These are phyloP conservation scores for Artibeus jamaicensis DNA, from an alignment of 2,797 vertebrate species.

Conservation along the genomic window DNA sequence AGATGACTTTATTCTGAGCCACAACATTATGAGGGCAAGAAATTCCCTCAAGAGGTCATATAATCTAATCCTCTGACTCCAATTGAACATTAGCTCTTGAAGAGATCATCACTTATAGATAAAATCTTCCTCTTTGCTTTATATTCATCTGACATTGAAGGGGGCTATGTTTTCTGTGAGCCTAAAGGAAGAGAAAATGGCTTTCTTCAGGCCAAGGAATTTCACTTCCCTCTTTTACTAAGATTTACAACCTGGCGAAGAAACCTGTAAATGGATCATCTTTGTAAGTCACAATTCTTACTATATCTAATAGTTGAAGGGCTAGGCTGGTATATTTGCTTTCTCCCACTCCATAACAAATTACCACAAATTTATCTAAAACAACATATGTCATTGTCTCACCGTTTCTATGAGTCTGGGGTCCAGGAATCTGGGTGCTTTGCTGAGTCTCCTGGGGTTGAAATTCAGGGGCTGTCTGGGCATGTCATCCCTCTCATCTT, in stretches of 20 bases:
- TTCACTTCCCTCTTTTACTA: background rate
- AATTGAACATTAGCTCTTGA: constrained; percentile 65
- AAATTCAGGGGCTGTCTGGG: background rate
- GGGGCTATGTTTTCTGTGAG: constrained; percentile 44
- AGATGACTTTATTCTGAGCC: constrained; percentile 67
- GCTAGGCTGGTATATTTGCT: background rate
- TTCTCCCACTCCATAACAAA: background rate
- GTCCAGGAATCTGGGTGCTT: background rate
- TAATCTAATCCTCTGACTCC: constrained; percentile 71
- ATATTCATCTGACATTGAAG: constrained; percentile 63
- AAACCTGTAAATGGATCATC: constrained; percentile 5
- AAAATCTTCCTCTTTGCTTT: constrained; percentile 66
- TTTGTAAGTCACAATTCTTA: background rate
- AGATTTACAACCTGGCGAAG: constrained; percentile 45
- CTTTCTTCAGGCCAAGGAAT: constrained; percentile 41
- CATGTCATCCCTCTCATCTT: background rate
- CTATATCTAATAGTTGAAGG: background rate
- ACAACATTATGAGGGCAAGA: constrained; percentile 64
- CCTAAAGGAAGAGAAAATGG: constrained; percentile 58
- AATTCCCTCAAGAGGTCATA: constrained; percentile 70
- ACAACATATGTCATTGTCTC: background rate
- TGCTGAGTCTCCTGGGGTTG: background rate
- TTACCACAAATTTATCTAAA: background rate
- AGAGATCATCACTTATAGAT: constrained; percentile 71
- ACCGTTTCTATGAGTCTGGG: background rate